phyloP scores from a whole-genome alignment of 2,888 invertebrate species.

The Andrena minutula region DNA sequence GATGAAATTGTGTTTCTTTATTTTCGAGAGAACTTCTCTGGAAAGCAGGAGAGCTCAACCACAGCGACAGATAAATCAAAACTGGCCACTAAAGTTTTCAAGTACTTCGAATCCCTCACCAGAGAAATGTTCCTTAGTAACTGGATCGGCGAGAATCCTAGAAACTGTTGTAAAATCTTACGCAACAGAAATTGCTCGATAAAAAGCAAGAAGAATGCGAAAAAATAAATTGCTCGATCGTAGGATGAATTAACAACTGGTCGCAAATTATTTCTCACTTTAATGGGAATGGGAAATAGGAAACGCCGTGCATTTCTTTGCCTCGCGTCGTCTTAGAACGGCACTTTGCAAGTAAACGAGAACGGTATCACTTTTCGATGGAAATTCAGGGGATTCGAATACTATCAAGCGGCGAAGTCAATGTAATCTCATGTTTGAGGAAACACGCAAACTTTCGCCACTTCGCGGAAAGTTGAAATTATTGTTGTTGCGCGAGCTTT shows the following conservation, averaged over 20 bases:
- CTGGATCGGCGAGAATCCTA: slow-evolving; percentile 2
- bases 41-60: slow-evolving; percentile 49
- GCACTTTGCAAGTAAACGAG: slow-evolving; percentile 17
- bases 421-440: slow-evolving; percentile 43
- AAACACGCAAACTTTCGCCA: slow-evolving; percentile 39
- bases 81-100: slow-evolving; percentile 64
- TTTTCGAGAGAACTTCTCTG: slow-evolving; percentile 59
- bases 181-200: background rate
- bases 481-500: slow-evolving; percentile 38
- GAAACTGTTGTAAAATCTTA: slow-evolving; percentile 18
- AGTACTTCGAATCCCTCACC: slow-evolving; percentile 55
- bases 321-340: background rate
- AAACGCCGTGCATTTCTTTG: background rate
- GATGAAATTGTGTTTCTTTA: slow-evolving; percentile 57
- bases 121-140: slow-evolving; percentile 32
- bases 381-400: slow-evolving; percentile 25
- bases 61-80: slow-evolving; percentile 71
- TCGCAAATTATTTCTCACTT: background rate
- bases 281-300: background rate
- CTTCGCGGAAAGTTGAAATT: slow-evolving; percentile 36
- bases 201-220: background rate
- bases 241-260: background rate
- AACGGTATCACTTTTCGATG: background rate
- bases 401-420: background rate
- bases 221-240: background rate